These are phyloP conservation scores for Eurosta solidaginis DNA, from an alignment of 1,140 invertebrate species.

Conservation along the genomic window DNA sequence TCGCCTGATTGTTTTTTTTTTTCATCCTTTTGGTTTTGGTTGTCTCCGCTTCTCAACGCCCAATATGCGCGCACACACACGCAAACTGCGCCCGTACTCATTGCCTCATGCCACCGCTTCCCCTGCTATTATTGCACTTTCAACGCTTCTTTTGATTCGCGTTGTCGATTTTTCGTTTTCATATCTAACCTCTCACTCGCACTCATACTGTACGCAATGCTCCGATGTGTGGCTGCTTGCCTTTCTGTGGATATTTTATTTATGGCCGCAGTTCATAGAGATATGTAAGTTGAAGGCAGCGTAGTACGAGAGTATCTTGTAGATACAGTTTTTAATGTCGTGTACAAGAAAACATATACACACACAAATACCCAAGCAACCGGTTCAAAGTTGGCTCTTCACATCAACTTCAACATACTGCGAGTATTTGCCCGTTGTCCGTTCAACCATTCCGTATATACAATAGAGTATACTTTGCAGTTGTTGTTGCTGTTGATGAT, in stretches of 20 bases:
- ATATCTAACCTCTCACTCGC: neutral
- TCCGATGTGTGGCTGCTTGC: conserved; percentile 38
- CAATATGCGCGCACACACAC: neutral
- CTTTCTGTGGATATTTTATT: conserved; percentile 54
- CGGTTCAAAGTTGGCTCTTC: conserved; percentile 25
- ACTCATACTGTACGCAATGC: conserved; percentile 27
- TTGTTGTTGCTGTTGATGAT: conserved; percentile 22
- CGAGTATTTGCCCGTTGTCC: neutral
- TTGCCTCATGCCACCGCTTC: neutral
- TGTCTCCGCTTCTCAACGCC: conserved; percentile 7
- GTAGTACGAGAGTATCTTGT: conserved; percentile 33
- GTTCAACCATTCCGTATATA: conserved; percentile 6
- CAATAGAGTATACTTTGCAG: neutral
- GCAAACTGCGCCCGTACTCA: neutral
- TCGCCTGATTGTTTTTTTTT: conserved; percentile 31
- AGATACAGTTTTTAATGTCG: conserved; percentile 30
- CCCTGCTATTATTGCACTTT: neutral
- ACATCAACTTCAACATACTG: neutral
- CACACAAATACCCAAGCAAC: neutral
- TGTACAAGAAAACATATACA: neutral
- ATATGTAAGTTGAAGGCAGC: neutral
- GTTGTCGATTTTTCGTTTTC: conserved; percentile 28
- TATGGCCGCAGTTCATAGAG: conserved; percentile 51
- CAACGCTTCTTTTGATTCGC: conserved; percentile 23
- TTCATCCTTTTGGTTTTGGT: conserved; percentile 35